Conservation (phyloP, 1,140 invertebrate genomes). For the Holotrichia oblita region DNA sequence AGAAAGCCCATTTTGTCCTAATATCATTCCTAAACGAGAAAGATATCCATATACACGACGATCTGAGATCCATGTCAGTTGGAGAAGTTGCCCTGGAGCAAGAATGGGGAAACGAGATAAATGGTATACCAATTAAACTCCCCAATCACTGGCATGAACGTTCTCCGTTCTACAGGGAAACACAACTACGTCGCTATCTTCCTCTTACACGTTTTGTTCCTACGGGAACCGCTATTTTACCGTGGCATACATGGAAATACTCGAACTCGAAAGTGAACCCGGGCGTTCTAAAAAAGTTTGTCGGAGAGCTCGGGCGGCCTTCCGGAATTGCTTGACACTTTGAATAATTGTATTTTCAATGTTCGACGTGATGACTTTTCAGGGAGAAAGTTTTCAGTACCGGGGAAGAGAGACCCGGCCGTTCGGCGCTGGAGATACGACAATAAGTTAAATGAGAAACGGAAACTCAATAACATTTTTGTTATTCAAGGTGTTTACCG, state of each 20-base stretch:
- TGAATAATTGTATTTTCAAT: conserved; percentile 36
- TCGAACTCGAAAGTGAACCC: neutral
- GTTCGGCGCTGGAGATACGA: conserved; percentile 16
- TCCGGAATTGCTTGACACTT: conserved; percentile 32
- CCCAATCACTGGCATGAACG: conserved; percentile 29
- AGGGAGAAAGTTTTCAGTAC: conserved; percentile 20
- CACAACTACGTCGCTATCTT: neutral
- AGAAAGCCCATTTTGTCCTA: neutral
- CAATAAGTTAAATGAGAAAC: conserved; percentile 36
- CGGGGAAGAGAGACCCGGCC: neutral
- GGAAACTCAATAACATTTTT: conserved; percentile 31
- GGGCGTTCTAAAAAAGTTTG: neutral
- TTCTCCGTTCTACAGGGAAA: neutral
- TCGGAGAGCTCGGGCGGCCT: neutral
- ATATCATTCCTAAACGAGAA: neutral
- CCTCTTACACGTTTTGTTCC: neutral
- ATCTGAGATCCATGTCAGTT: conserved; percentile 24
- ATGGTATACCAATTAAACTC: conserved; percentile 35
- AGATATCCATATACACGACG: conserved; percentile 4
- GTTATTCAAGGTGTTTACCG: conserved; percentile 14
- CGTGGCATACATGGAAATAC: neutral
- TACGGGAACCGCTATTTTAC: neutral
- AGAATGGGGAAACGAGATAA: conserved; percentile 16
- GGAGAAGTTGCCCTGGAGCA: conserved; percentile 26
- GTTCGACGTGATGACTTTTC: conserved; percentile 36